Percentiles rank a stretch among this genome's conserved stretches.
Evolutionary conservation across 53 echinoderm and acorn worm genomes (phyloP).

Genomic region (Astropecten irregularis): DNA sequence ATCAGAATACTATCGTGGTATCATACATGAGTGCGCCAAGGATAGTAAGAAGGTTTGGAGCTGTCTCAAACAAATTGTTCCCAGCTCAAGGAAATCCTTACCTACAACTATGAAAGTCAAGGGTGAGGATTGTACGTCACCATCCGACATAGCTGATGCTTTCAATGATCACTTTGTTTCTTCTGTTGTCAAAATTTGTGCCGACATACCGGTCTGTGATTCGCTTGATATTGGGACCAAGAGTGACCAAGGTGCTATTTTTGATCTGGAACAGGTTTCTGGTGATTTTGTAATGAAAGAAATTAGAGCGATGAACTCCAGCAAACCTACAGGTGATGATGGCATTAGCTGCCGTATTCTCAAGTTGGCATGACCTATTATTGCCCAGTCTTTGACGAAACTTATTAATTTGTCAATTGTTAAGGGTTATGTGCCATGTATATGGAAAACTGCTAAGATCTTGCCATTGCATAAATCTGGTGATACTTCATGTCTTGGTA

Average conservation of each 20-base stretch:
- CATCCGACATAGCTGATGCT: background rate
- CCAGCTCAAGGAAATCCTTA: background rate
- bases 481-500: background rate
- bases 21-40: background rate
- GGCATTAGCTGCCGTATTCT: background rate
- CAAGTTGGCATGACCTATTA: background rate
- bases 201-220: background rate
- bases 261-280: background rate
- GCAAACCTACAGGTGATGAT: background rate
- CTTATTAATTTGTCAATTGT: background rate
- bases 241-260: background rate
- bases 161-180: background rate
- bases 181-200: background rate
- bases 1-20: background rate
- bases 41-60: background rate
- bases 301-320: background rate
- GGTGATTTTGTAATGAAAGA: background rate
- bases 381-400: background rate
- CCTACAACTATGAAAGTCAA: background rate
- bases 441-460: slow-evolving; percentile 49
- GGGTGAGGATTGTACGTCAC: background rate
- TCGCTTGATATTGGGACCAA: background rate
- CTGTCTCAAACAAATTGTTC: background rate
- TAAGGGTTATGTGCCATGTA: background rate
- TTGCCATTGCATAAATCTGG: slow-evolving; percentile 24